Percentiles rank a stretch among this genome's conserved stretches.
Evolutionary conservation across 2,113 vertebrate genomes (phyloP).

Genomic region (Tachuris rubrigastra): DNA sequence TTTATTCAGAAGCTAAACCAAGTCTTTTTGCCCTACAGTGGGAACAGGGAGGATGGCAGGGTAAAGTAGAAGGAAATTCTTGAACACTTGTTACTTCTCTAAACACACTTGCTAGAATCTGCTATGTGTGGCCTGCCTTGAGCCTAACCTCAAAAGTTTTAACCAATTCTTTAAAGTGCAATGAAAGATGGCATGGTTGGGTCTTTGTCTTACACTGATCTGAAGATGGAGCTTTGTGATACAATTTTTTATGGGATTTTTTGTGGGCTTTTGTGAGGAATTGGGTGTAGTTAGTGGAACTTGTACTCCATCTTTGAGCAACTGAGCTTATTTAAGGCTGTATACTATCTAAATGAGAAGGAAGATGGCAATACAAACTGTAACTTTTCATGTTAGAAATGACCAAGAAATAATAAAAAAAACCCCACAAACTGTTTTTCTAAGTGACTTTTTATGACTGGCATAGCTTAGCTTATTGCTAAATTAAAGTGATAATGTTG

Average conservation of each 20-base stretch:
- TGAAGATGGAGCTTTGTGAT: neutral
- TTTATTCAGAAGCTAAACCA: neutral
- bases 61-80: neutral
- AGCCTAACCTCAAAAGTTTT: neutral
- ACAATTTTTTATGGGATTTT: neutral
- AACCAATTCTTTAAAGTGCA: neutral
- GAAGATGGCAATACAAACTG: neutral
- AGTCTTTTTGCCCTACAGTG: neutral
- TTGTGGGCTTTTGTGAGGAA: neutral
- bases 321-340: neutral
- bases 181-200: neutral
- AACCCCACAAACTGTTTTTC: neutral
- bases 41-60: neutral
- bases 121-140: neutral
- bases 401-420: neutral
- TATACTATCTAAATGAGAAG: neutral
- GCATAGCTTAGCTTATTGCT: neutral
- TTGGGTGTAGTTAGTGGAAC: neutral
- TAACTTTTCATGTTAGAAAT: neutral
- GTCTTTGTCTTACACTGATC: neutral
- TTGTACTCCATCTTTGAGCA: neutral
- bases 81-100: neutral
- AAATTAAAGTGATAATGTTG: neutral
- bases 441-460: neutral
- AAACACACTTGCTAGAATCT: neutral